Evolutionary conservation across 92 coral and sea anemone species (phyloP).

Genomic region (Anthopleura xanthogrammica): DNA sequence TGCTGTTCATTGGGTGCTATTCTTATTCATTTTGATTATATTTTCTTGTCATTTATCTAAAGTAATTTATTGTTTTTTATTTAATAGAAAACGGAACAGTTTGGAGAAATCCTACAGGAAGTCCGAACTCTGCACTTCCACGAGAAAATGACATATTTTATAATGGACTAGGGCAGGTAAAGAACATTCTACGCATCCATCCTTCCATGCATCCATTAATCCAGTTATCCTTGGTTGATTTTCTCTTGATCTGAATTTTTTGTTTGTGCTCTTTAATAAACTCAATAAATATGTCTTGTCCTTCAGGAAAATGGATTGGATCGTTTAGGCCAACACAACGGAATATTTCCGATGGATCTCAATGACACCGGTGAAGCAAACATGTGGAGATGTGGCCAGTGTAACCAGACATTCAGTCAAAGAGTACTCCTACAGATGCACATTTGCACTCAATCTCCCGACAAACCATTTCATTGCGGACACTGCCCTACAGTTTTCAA

Average conservation of each 20-base stretch:
- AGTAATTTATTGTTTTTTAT: neutral
- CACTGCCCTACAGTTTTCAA: conserved; percentile 94
- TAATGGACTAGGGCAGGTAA: conserved; percentile 17
- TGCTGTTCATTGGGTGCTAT: no score
- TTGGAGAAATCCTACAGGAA: conserved; percentile 24
- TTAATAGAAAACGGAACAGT: neutral
- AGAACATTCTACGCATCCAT: neutral
- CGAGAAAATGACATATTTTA: conserved; percentile 34
- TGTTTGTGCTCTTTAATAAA: neutral
- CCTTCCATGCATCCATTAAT: no score
- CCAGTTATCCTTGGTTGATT: neutral
- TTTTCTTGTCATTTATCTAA: neutral
- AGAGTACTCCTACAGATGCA: conserved; percentile 97
- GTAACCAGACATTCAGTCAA: conserved; percentile 88
- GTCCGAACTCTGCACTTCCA: conserved; percentile 1
- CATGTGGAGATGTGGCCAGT: conserved; percentile 95
- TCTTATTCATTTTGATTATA: no score
- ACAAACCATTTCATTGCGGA: conserved; percentile 94
- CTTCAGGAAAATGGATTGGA: conserved; percentile 40
- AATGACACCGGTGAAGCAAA: conserved; percentile 67
- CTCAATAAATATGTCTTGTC: neutral
- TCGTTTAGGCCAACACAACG: conserved; percentile 37
- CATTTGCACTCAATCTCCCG: conserved; percentile 87
- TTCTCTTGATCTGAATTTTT: neutral
- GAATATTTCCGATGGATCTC: conserved; percentile 52